Evolutionary conservation across 2,888 invertebrate genomes (phyloP), one percentile per base, ranked within the genome.

Genomic region (Drosophila multiciliata): DNA sequence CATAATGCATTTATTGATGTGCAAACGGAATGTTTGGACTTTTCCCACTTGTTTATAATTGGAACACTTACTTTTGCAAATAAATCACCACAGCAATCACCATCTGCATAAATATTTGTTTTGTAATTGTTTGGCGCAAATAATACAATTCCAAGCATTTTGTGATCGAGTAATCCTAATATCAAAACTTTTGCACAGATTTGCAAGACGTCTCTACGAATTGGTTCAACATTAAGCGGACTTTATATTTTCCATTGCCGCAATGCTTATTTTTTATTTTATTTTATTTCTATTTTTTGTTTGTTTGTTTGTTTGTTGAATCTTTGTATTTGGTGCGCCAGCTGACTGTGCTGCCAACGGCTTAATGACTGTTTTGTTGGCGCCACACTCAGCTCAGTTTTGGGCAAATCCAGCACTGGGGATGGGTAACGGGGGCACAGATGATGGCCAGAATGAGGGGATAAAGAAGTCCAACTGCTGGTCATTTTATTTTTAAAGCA

Each of bases 291-390:
- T 49, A 15, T 1, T 26, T 42, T 45, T 12, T 42, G 35, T 33
- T 26, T 59, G 8, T 55, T 15, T 45, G 3, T 26, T 59, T 45
- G 45, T 45, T 8, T 52, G 32, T 53, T 62, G 42, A 45, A 62
- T 38, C 23, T 36, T 62, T 62, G 52, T 29, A 17, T 42, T 52
- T 57, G 23, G 32, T 66, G 50, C 45, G 52, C 42, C 59, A n/a
- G 64, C 65, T 45, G 69, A 61, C 66, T 53, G 52, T 9, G 72
- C 68, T 76, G 66, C 65, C 77, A 80, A 77, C 57, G 75, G 78
- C 80, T 82, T 82, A 80, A 80, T 82, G 82, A 82, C 82, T 82
- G 79, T 82, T 78, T 82, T 82, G 79, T 75, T 82, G 79, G 79
- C 72, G 82, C 79, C 75, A 72, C 57, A 66, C 48, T 45, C 45